Evolutionary conservation across 2,113 vertebrate genomes (phyloP).

Genomic region (Apaloderma vittatum): DNA sequence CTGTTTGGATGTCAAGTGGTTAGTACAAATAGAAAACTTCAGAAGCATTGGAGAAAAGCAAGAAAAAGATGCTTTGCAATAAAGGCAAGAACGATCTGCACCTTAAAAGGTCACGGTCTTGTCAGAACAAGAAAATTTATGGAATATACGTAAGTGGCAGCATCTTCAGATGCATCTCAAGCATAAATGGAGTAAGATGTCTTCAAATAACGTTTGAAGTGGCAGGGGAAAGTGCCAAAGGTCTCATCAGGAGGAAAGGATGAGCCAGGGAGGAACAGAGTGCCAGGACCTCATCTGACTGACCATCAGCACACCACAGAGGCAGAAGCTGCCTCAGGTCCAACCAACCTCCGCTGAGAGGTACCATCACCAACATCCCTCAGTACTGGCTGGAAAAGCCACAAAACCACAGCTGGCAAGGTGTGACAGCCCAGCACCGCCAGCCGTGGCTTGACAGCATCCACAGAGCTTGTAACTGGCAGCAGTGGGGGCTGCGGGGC

Average conservation of each 20-base stretch:
- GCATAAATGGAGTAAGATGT: background rate
- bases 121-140: conserved; percentile 42
- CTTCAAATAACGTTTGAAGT: background rate
- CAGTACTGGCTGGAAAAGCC: background rate
- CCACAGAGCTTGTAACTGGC: background rate
- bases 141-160: background rate
- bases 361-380: background rate
- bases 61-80: conserved; percentile 20
- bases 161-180: background rate
- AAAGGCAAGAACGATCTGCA: conserved; percentile 18
- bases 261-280: background rate
- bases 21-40: conserved; percentile 43
- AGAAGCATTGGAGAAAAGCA: background rate
- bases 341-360: background rate
- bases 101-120: background rate
- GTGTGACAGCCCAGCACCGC: background rate
- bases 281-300: background rate
- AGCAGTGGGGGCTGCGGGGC: background rate
- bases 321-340: background rate
- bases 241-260: background rate
- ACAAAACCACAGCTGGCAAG: background rate
- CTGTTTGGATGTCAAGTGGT: conserved; percentile 50
- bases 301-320: background rate
- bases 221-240: background rate
- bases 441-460: background rate